phyloP scores from a whole-genome alignment of 2,888 invertebrate species.

The Clepsis dumicolana region DNA sequence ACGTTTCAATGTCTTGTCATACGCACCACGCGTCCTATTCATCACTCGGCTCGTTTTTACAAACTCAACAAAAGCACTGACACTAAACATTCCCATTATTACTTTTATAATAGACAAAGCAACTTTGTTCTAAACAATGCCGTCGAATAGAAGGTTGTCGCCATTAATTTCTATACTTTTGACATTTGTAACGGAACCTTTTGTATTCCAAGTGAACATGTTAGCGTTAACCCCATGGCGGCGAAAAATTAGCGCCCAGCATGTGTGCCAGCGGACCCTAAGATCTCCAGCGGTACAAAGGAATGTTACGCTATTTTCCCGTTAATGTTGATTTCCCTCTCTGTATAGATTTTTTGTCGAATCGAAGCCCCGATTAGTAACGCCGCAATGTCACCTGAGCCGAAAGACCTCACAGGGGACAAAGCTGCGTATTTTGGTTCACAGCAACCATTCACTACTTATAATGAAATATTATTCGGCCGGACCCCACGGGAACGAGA shows the following conservation, averaged over 20 bases:
- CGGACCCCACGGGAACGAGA: constrained; percentile 75
- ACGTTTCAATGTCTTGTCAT: constrained; percentile 71
- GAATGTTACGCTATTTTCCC: constrained; percentile 62
- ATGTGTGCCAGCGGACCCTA: constrained; percentile 62
- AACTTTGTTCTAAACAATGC: constrained; percentile 79
- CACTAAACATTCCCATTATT: constrained; percentile 85
- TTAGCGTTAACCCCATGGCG: constrained; percentile 70
- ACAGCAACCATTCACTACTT: constrained; percentile 72
- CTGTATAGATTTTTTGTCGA: constrained; percentile 64
- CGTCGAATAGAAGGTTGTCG: constrained; percentile 78
- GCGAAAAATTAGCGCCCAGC: constrained; percentile 78
- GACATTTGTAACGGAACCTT: constrained; percentile 81
- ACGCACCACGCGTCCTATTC: constrained; percentile 80
- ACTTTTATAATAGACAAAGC: constrained; percentile 80
- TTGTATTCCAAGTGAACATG: constrained; percentile 65
- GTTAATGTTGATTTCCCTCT: constrained; percentile 68
- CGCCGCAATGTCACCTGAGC: constrained; percentile 80
- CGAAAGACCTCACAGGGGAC: constrained; percentile 78
- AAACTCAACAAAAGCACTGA: constrained; percentile 77
- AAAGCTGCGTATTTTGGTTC: constrained; percentile 78
- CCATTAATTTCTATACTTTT: constrained; percentile 82
- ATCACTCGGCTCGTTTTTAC: constrained; percentile 70
- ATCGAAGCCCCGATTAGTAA: constrained; percentile 75
- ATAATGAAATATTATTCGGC: constrained; percentile 76
- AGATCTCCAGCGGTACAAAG: constrained; percentile 53